These are phyloP conservation scores for Lutjanus erythropterus DNA, from an alignment of 2,113 vertebrate species.

Conservation along the genomic window DNA sequence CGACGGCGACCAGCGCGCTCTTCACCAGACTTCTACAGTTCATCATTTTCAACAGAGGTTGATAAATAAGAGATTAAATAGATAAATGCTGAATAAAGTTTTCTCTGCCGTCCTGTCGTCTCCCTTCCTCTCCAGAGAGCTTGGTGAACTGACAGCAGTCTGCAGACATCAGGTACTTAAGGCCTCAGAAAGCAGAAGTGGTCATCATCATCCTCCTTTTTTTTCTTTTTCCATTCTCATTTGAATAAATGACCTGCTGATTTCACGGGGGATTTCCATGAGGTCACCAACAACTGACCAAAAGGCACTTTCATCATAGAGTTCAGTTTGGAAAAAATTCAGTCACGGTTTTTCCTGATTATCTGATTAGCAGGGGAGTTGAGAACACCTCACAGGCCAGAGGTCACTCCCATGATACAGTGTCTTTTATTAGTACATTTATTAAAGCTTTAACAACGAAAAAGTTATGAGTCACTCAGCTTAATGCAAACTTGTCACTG, in stretches of 20 bases:
- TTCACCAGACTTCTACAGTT: conserved; percentile 30
- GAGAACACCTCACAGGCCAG: background rate
- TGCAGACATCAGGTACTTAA: conserved; percentile 1
- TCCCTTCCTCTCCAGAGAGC: conserved; percentile 32
- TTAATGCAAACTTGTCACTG: background rate
- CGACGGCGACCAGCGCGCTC: conserved; percentile 12
- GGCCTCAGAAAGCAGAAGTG: conserved; percentile 62
- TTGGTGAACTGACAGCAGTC: conserved; percentile 1
- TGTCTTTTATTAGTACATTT: background rate
- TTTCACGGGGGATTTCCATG: conserved; percentile 20
- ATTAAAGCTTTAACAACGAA: background rate
- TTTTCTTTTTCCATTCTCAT: background rate
- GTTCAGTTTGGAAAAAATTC: background rate
- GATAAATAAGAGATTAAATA: background rate
- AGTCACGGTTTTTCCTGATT: background rate
- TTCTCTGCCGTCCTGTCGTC: background rate
- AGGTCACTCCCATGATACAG: background rate
- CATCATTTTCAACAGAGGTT: conserved; percentile 40
- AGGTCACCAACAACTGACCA: background rate
- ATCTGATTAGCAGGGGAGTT: too few relatives aligned
- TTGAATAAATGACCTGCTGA: background rate
- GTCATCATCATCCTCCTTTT: conserved; percentile 14
- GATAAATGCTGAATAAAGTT: background rate
- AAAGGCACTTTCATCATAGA: conserved; percentile 43
- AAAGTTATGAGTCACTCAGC: background rate